A percentile compares a stretch with the other conserved stretches of the same genome.
phyloP scores from a whole-genome alignment of 2,888 invertebrate genomes.

The Cephus pulcher region DNA sequence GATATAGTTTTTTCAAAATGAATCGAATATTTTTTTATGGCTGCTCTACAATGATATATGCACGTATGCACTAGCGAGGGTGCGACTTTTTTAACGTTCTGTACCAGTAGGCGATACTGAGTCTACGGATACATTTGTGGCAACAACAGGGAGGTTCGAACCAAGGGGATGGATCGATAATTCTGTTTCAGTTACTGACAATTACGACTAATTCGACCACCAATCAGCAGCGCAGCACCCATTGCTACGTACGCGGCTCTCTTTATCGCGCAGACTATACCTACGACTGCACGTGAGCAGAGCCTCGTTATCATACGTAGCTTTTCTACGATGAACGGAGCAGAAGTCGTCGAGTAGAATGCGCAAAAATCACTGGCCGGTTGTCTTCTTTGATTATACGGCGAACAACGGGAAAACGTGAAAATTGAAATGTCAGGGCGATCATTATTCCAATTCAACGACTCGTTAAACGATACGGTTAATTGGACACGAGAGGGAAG shows the following conservation, averaged over 20 bases:
- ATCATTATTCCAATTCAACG: slow-evolving; percentile 61
- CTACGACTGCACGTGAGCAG: neutral
- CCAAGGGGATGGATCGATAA: slow-evolving; percentile 47
- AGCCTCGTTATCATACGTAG: neutral
- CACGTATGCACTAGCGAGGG: neutral
- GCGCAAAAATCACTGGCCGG: neutral
- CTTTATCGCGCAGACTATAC: neutral
- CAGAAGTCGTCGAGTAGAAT: neutral
- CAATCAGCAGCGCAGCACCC: slow-evolving; percentile 50
- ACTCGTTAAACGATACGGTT: slow-evolving; percentile 65
- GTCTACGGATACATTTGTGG: slow-evolving; percentile 16
- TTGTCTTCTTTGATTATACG: neutral
- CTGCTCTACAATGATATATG: neutral
- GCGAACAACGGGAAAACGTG: slow-evolving; percentile 34
- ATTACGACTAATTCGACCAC: slow-evolving; percentile 56
- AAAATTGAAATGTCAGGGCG: slow-evolving; percentile 29
- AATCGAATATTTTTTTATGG: neutral
- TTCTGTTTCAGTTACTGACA: slow-evolving; percentile 54
- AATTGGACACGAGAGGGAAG: slow-evolving; percentile 52
- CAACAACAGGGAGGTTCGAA: slow-evolving; percentile 21
- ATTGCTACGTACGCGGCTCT: neutral
- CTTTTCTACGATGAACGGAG: neutral
- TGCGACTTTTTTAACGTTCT: neutral
- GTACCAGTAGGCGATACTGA: neutral
- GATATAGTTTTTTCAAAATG: neutral